phyloP scores from a whole-genome alignment of 2,113 vertebrate species.

The Podocnemis expansa region DNA sequence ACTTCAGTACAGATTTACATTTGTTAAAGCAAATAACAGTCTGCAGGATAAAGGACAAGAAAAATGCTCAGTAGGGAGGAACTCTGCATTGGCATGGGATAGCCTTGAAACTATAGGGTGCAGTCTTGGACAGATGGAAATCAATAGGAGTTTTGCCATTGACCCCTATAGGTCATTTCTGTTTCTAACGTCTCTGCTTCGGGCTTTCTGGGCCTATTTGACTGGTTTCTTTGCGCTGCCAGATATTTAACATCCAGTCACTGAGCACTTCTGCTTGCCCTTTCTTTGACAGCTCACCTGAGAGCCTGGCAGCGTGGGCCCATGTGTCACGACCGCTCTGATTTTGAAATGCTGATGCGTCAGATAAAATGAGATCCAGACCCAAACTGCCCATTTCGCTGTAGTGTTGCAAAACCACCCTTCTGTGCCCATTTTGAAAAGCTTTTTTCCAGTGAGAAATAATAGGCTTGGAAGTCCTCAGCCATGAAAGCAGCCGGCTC shows the following conservation, averaged over 20 bases:
- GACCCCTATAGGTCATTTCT: background rate
- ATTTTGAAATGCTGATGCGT: background rate
- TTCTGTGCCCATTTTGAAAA: background rate
- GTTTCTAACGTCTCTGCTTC: background rate
- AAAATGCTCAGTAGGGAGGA: background rate
- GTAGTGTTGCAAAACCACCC: background rate
- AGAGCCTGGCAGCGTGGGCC: background rate
- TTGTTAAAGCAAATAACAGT: background rate
- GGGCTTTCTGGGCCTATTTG: background rate
- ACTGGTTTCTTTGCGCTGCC: background rate
- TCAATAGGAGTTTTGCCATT: background rate
- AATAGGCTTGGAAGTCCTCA: conserved; percentile 43
- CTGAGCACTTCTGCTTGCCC: background rate
- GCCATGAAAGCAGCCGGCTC: background rate
- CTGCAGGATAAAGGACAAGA: background rate
- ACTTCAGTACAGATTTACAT: background rate
- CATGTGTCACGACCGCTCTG: background rate
- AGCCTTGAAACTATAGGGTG: background rate
- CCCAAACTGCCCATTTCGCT: background rate
- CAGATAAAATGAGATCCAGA: background rate
- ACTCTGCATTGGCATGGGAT: background rate
- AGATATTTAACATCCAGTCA: background rate
- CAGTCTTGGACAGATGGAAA: background rate
- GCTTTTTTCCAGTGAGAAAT: conserved; percentile 59
- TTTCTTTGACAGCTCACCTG: background rate